Evolutionary conservation across 2,888 invertebrate genomes (phyloP).

Genomic region (Volucella bombylans): DNA sequence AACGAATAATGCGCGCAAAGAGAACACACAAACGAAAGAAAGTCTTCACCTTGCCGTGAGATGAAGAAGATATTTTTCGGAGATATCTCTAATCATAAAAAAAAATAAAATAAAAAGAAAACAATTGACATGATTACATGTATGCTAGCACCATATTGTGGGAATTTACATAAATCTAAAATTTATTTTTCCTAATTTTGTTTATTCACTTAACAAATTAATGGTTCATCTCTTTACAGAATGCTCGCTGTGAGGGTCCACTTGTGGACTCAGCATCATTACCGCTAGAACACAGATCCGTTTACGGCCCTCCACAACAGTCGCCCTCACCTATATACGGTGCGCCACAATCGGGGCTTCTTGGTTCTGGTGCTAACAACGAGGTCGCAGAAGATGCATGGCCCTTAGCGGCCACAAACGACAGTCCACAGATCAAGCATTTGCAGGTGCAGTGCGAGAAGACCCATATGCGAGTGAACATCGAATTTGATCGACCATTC

Average conservation of each 20-base stretch:
- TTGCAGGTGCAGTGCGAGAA: conserved; percentile 97
- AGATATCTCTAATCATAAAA: conserved; percentile 32
- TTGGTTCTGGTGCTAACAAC: conserved; percentile 81
- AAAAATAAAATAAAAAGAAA: conserved; percentile 20
- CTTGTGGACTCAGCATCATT: conserved; percentile 90
- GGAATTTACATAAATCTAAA: not conserved
- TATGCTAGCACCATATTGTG: conserved; percentile 7
- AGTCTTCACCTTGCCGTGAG: conserved; percentile 16
- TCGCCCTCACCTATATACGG: conserved; percentile 83
- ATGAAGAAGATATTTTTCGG: conserved; percentile 29
- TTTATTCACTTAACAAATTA: not conserved
- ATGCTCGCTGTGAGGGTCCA: conserved; percentile 90
- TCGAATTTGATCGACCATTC: conserved; percentile 96
- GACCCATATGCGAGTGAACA: conserved; percentile 96
- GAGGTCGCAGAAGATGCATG: conserved; percentile 90
- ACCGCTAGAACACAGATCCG: conserved; percentile 91
- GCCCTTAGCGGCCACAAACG: conserved; percentile 91
- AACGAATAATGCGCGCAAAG: conserved; percentile 10
- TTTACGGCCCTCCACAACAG: conserved; percentile 88
- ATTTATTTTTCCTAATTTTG: not conserved
- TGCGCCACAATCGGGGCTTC: conserved; percentile 78
- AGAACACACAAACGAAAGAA: conserved; percentile 42
- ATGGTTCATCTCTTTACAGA: conserved; percentile 83
- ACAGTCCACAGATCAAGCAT: conserved; percentile 96
- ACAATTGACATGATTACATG: conserved; percentile 36